A percentile compares a stretch with the other conserved stretches of the same genome.
Evolutionary conservation across 2,113 vertebrate genomes (phyloP).

Genomic region (Ptyas mucosa): DNA sequence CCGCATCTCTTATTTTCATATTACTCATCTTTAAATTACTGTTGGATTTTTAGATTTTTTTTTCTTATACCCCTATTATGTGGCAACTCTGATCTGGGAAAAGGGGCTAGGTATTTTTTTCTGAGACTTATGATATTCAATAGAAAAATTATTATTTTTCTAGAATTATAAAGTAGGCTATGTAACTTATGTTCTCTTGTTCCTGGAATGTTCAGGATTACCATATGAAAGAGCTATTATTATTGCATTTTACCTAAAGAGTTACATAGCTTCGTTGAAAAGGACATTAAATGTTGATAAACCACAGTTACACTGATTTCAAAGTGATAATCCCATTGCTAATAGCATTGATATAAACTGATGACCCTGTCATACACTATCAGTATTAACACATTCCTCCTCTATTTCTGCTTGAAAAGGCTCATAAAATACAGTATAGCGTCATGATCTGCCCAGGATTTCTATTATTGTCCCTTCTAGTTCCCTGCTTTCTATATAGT

Average conservation of each 20-base stretch:
- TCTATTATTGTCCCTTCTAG: background rate
- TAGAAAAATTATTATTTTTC: conserved; percentile 8
- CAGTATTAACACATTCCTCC: background rate
- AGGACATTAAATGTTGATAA: background rate
- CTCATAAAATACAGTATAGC: background rate
- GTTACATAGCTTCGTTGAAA: background rate
- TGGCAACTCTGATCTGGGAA: conserved; percentile 10
- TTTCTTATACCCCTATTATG: background rate
- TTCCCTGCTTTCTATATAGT: background rate
- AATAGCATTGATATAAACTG: background rate
- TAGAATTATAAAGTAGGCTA: conserved; percentile 15
- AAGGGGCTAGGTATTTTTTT: background rate
- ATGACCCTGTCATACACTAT: background rate
- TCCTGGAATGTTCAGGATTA: background rate
- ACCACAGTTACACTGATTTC: background rate
- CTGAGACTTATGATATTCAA: conserved; percentile 5
- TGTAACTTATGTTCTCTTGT: background rate
- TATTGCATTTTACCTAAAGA: conserved; percentile 3
- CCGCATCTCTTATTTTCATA: background rate
- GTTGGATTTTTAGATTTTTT: background rate
- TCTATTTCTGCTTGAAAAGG: background rate
- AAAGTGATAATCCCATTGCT: background rate
- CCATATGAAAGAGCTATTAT: background rate
- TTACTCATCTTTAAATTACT: background rate
- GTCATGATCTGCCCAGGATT: background rate